Percentiles rank a stretch among this genome's conserved stretches.
Conservation (phyloP, 2,797 vertebrate genomes). For the Pristis pectinata region DNA sequence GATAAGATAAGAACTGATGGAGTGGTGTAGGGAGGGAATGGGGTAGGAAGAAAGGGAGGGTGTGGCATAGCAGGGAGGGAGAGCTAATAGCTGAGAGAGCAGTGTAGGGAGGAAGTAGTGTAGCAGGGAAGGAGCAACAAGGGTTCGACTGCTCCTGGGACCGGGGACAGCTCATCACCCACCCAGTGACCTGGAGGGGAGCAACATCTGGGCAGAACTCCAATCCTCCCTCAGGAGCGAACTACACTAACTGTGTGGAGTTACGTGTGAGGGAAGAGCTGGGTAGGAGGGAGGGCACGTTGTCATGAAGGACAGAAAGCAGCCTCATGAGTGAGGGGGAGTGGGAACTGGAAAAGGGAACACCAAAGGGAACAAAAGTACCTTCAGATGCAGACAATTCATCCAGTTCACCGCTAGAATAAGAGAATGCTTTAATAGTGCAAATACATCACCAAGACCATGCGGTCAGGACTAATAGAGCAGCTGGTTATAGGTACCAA, state of each 20-base stretch:
- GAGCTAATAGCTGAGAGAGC: too few species aligned
- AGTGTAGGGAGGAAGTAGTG: too few species aligned
- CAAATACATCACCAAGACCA: background rate
- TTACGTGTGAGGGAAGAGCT: background rate
- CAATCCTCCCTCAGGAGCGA: too few species aligned
- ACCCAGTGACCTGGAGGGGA: too few species aligned
- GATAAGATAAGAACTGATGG: too few species aligned
- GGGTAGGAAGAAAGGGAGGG: too few species aligned
- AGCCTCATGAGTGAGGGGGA: background rate
- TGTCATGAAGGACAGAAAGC: background rate
- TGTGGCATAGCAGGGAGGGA: too few species aligned
- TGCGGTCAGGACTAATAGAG: background rate
- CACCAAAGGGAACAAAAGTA: background rate
- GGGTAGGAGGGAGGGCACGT: background rate
- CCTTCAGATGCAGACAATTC: too few species aligned
- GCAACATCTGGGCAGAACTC: too few species aligned
- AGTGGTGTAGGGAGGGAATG: too few species aligned
- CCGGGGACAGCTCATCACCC: background rate
- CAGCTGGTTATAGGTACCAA: background rate
- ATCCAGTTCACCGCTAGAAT: background rate
- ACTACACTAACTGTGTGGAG: background rate
- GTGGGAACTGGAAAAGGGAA: background rate
- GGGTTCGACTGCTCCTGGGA: too few species aligned
- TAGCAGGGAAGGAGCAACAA: too few species aligned
- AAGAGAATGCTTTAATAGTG: slow-evolving; percentile 17